phyloP scores from a whole-genome alignment of 1,140 invertebrate species.

The Ips typographus region DNA sequence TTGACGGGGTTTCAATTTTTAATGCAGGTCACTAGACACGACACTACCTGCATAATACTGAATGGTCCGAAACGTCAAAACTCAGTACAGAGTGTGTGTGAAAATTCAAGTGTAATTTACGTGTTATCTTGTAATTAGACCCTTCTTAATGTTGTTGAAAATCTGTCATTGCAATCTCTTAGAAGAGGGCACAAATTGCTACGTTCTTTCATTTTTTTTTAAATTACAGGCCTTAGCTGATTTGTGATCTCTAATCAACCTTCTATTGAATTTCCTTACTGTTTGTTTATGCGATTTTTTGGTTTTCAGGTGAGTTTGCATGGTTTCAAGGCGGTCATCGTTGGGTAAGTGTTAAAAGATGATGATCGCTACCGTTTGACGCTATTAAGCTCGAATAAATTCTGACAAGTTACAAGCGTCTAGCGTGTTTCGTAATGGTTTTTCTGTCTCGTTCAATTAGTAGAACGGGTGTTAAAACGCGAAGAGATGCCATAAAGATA shows the following conservation, averaged over 20 bases:
- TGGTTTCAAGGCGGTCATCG: background rate
- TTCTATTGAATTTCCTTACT: background rate
- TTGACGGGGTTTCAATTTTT: no score
- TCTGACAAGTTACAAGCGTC: conserved; percentile 2
- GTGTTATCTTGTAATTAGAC: no score
- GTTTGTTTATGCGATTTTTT: background rate
- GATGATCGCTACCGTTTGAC: background rate
- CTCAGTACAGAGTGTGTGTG: no score
- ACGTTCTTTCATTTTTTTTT: no score
- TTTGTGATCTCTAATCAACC: background rate
- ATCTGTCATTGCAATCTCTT: no score
- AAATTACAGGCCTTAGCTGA: no score
- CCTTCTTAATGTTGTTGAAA: no score
- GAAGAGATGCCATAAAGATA: conserved; percentile 11
- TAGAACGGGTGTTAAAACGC: conserved; percentile 3
- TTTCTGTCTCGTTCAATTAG: conserved; percentile 11
- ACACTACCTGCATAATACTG: no score
- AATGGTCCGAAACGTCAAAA: no score
- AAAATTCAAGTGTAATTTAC: no score
- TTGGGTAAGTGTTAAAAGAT: background rate
- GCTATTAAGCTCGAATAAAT: conserved; percentile 2
- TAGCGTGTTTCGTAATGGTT: conserved; percentile 9
- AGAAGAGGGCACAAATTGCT: no score
- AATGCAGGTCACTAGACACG: no score
- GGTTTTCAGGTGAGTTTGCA: background rate